Conservation (phyloP, 2,797 vertebrate species). For the Heteromormyrus szaboi region DNA sequence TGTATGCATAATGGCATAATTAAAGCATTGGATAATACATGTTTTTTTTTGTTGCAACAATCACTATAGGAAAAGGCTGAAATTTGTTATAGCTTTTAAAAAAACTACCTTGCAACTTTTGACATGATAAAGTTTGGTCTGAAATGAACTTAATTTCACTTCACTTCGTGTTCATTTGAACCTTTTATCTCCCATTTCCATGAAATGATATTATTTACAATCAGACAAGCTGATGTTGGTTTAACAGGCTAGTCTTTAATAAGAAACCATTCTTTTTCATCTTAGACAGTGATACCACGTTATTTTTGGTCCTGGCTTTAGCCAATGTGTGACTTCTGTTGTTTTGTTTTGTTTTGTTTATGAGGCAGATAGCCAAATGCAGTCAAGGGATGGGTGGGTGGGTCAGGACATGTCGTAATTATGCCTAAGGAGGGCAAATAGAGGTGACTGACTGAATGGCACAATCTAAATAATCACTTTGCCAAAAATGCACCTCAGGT, state of each 20-base stretch:
- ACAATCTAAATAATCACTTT: constrained; percentile 61
- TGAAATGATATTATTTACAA: neutral
- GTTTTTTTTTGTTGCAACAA: neutral
- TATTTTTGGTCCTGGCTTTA: neutral
- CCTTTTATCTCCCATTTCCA: neutral
- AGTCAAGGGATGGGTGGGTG: constrained; percentile 41
- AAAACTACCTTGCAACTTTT: neutral
- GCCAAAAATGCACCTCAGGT: constrained; percentile 78
- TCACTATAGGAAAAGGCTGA: neutral
- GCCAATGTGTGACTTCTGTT: neutral
- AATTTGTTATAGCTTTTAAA: neutral
- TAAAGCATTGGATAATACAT: neutral
- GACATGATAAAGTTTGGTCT: neutral
- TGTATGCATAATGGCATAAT: neutral
- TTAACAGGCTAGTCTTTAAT: neutral
- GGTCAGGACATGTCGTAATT: constrained; percentile 57
- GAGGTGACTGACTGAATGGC: constrained; percentile 63
- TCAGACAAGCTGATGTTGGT: neutral
- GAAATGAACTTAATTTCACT: neutral
- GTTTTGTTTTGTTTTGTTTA: neutral
- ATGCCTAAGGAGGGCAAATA: constrained; percentile 60
- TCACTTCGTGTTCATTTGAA: neutral
- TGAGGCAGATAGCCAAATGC: constrained; percentile 31
- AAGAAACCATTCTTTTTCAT: neutral
- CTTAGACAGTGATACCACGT: neutral